phyloP scores from a whole-genome alignment of 2,113 vertebrate species.

The Cyphomyrus discorhynchus region DNA sequence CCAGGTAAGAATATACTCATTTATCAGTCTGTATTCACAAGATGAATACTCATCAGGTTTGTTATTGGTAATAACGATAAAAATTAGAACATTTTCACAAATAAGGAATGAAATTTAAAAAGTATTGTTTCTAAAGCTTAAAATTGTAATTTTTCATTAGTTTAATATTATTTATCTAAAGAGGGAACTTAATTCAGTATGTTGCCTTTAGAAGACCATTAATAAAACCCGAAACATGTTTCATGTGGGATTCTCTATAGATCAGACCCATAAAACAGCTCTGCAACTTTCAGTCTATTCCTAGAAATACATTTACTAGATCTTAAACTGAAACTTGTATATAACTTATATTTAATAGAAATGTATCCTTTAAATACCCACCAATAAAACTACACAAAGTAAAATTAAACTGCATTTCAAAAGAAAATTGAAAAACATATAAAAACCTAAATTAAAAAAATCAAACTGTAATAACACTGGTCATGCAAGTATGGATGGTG shows the following conservation, averaged over 20 bases:
- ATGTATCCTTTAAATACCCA: not conserved
- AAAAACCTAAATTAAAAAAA: not conserved
- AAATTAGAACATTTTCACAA: not conserved
- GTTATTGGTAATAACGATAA: not conserved
- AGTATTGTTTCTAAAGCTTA: not conserved
- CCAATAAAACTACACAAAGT: not conserved
- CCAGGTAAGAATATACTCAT: conserved; percentile 68
- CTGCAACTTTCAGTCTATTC: not conserved
- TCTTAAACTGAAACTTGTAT: not conserved
- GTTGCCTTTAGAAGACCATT: not conserved
- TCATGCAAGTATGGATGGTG: not conserved
- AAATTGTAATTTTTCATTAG: not conserved
- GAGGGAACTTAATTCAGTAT: not conserved
- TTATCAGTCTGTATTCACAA: not conserved
- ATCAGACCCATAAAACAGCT: not conserved
- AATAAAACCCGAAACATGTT: not conserved
- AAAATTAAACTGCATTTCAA: not conserved
- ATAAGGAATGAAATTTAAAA: not conserved
- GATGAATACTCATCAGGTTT: not conserved
- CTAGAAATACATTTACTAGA: not conserved
- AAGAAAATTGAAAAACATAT: not conserved
- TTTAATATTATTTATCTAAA: not conserved
- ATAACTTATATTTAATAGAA: not conserved
- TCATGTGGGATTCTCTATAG: not conserved
- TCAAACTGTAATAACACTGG: not conserved